These are phyloP conservation scores for Proctacanthus coquilletti DNA, from an alignment of 1,140 invertebrate species.

Conservation along the genomic window DNA sequence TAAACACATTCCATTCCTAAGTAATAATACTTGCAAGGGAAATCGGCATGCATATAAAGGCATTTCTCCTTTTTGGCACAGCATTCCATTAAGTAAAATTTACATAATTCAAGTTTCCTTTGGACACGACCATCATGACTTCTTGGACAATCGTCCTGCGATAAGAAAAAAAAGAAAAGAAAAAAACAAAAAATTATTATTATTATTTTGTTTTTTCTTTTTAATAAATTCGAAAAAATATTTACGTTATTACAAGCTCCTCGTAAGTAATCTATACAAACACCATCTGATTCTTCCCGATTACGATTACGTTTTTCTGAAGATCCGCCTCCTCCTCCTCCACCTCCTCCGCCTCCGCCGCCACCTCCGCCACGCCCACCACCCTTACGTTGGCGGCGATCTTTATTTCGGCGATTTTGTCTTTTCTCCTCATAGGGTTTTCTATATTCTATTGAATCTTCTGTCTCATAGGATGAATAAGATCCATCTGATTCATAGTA, in stretches of 20 bases:
- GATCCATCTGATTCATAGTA: constrained; percentile 32
- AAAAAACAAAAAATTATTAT: neutral
- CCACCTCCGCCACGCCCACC: constrained; percentile 22
- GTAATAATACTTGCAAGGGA: constrained; percentile 95
- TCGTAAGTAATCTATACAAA: constrained; percentile 38
- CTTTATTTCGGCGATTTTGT: constrained; percentile 31
- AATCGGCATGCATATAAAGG: constrained; percentile 92
- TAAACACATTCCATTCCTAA: constrained; percentile 76
- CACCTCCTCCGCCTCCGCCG: constrained; percentile 6
- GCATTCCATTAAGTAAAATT: constrained; percentile 91
- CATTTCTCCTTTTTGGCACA: constrained; percentile 93
- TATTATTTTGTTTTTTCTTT: neutral
- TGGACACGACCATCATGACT: constrained; percentile 67
- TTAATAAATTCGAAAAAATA: too few species aligned
- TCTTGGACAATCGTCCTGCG: constrained; percentile 65
- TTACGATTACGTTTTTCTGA: constrained; percentile 15
- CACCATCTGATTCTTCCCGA: constrained; percentile 41
- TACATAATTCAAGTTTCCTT: constrained; percentile 87
- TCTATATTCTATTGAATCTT: constrained; percentile 27
- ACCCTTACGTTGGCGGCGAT: constrained; percentile 24
- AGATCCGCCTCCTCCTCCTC: neutral
- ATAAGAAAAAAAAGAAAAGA: neutral
- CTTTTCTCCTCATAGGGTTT: constrained; percentile 26
- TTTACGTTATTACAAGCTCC: constrained; percentile 15
- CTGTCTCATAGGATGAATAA: constrained; percentile 35